Base-by-base conservation (phyloP, 2,888 invertebrate genomes). In the Phyllotreta striolata region DNA sequence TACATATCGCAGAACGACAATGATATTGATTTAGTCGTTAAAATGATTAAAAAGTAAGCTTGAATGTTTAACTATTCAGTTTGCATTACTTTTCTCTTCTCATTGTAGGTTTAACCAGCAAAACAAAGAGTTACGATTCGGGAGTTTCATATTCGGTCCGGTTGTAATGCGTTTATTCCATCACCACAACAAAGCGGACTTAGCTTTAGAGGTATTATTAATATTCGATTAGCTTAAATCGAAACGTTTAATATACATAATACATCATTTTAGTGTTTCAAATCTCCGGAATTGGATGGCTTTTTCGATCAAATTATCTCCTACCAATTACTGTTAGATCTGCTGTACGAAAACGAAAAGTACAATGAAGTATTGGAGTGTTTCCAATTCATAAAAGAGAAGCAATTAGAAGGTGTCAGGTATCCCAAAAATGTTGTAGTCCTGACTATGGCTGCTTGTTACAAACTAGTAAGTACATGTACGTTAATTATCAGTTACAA, bases 61-160 rank as follows among this genome's bases (percentile, higher is more conserved):
- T 54, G 24, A 24, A 4, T 24, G 40, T 14, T 52, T 13, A 1
- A 3, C 10, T n/a, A 35, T 34, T 40, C 10, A 46, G 9, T n/a
- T n/a, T n/a, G n/a, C n/a, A 59, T 40, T 24, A 4, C 24, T 24
- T 24, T 24, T 3, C 24, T 24, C 1, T 24, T 24, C 4, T 24
- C 4, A 24, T 24, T 24, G 24, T 64, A 91, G 91, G 75, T 93
- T 89, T 74, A 88, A 89, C 74, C 78, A 83, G 12, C 91, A 92
- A 77, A 90, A 88, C 66, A 85, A 86, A 67, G 88, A 90, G 69
- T 78, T 89, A 61, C 82, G 92, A 65, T 93, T 93, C 85, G 91
- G 92, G n/a, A 89, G 85, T 70, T 94, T 88, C 79, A 78, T 89
- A 4, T 93, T 94, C 85, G 94, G 94, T 0, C 92, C 94, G 3